These are phyloP conservation scores for Pseudobourletiella spinata DNA, from an alignment of 1,140 invertebrate genomes.

Conservation along the genomic window DNA sequence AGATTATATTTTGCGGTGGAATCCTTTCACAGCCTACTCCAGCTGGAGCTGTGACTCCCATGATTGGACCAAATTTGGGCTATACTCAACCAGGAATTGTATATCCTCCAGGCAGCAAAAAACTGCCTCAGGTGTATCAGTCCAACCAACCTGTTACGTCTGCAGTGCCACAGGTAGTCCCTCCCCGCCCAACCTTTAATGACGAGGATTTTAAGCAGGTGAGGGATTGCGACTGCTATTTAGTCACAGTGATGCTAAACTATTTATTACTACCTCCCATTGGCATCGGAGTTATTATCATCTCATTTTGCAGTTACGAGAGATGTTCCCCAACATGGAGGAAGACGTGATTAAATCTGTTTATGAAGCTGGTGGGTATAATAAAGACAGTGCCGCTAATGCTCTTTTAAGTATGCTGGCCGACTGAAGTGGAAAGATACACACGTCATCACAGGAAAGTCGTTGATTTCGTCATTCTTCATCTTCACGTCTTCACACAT, in stretches of 20 bases:
- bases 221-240: too few species aligned
- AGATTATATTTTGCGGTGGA: too few species aligned
- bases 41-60: slow-evolving; percentile 22
- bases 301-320: slow-evolving; percentile 70
- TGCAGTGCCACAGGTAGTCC: slow-evolving; percentile 12
- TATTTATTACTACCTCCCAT: too few species aligned
- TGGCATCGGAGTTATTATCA: too few species aligned
- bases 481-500: too few species aligned
- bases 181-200: slow-evolving; percentile 26
- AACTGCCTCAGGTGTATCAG: slow-evolving; percentile 40
- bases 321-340: slow-evolving; percentile 95
- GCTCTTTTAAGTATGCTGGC: slow-evolving; percentile 72
- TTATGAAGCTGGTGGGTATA: slow-evolving; percentile 75
- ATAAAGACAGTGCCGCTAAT: slow-evolving; percentile 85
- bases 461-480: too few species aligned
- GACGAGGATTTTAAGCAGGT: slow-evolving; percentile 70
- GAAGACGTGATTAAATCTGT: slow-evolving; percentile 84
- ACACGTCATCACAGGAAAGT: too few species aligned
- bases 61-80: slow-evolving; percentile 42
- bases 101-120: slow-evolving; percentile 48
- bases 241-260: too few species aligned
- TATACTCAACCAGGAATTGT: slow-evolving; percentile 48
- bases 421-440: too few species aligned
- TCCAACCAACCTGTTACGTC: slow-evolving; percentile 28
- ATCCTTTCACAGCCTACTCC: slow-evolving; percentile 25